Evolutionary conservation across 2,888 invertebrate genomes (phyloP), one percentile per base, ranked within the genome.

Genomic region (Notodonta dromedarius): DNA sequence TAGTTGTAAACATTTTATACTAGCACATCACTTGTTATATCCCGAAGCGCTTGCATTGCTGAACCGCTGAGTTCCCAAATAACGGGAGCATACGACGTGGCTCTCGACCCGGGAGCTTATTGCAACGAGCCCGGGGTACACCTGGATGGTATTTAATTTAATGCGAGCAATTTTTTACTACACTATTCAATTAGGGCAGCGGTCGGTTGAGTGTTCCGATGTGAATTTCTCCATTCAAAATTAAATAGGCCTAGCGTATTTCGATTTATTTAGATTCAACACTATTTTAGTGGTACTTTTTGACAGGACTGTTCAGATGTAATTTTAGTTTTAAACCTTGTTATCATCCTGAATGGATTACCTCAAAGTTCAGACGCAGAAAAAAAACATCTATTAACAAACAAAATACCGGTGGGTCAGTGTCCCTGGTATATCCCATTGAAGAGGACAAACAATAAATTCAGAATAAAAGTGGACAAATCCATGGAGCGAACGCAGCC

Each of bases 381-480:
- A 24, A 53, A 12, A 50, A 7, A n/a, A 74, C 69, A 68, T 68
- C 72, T 77, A 77, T 77, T 75, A 75, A 72, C 73, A 66, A 68
- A 69, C 66, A 69, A 73, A 77, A 75, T 77, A 70, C 76, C 75
- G 51, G 56, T 64, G 63, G 65, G 76, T 62, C 67, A 57, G 64
- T 77, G 65, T 64, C 65, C 73, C 64, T 68, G 6, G 68, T 69
- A 69, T 71, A 78, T 77, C 76, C 78, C 71, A 79, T 76, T 80
- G 78, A 69, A 71, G 73, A 67, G 70, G 77, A 71, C 74, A 76
- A 78, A 82, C 84, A 81, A 86, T 85, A 85, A 86, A 86, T 84
- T 82, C 68, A 70, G 77, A 78, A 84, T 83, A 80, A 84, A 83
- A 79, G 75, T 77, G 80, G 78, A 75, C 78, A 83, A 85, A 83